Conservation (phyloP, 2,888 invertebrate genomes). For the Archips crataeganus region DNA sequence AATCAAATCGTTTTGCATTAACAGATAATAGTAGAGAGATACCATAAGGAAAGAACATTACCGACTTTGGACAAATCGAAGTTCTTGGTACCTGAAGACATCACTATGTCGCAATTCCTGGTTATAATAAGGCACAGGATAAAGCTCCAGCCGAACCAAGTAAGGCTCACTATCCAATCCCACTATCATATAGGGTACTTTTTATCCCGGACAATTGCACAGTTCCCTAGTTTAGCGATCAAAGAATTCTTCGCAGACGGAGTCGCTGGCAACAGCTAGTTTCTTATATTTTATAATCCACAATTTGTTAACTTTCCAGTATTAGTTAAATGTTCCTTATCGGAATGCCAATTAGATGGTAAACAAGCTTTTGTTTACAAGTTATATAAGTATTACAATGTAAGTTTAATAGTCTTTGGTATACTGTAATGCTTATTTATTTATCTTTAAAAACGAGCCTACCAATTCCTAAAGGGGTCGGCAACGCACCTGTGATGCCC, state of each 20-base stretch:
- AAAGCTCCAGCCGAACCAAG: slow-evolving; percentile 86
- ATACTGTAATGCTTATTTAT: slow-evolving; percentile 5
- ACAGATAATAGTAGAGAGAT: slow-evolving; percentile 94
- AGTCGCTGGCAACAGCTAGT: no score
- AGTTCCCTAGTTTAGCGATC: no score
- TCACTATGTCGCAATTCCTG: slow-evolving; percentile 95
- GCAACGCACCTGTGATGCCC: no score
- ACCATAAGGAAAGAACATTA: slow-evolving; percentile 90
- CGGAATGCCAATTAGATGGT: slow-evolving; percentile 11
- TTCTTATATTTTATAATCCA: not conserved
- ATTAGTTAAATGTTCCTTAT: slow-evolving; percentile 20
- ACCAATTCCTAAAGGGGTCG: no score
- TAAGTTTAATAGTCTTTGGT: slow-evolving; percentile 12
- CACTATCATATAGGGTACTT: no score
- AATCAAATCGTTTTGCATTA: slow-evolving; percentile 48
- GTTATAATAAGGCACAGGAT: slow-evolving; percentile 89
- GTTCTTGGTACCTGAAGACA: slow-evolving; percentile 95
- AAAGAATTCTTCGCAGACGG: no score
- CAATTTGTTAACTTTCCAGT: not conserved
- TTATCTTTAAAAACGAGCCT: no score
- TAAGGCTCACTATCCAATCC: slow-evolving; percentile 65
- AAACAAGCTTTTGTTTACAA: slow-evolving; percentile 29
- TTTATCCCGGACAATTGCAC: no score
- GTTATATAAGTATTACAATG: slow-evolving; percentile 9
- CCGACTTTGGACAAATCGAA: slow-evolving; percentile 94